Base-by-base conservation (phyloP, 2,888 invertebrate species). In the Pyrrhosoma nymphula region DNA sequence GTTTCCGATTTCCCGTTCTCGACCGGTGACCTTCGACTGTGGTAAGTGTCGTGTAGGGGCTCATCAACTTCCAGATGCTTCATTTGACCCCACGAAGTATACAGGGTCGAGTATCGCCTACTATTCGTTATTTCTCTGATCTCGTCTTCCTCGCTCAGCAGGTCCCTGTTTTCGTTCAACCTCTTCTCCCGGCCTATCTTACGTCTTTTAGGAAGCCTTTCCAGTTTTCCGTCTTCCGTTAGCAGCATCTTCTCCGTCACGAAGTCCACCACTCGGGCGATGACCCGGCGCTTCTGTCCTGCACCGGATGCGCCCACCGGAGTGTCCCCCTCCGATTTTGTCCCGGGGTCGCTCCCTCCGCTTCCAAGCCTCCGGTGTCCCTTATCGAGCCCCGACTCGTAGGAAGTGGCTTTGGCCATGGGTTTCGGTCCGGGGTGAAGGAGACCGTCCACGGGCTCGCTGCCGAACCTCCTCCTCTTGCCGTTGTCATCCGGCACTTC, bases 231-330 rank as follows among this genome's bases (percentile, higher is more conserved):
- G 96, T 97, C 97, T 96, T 97, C 97, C 96, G 97, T 97, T 23
- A 97, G 96, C 75, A 97, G 96, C 97, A 97, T 97, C 96, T 97
- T 97, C 96, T 97, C 97, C 23, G 97, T 97, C 0, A 97, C 97
- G 96, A 97, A 97, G 96, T 97, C 97, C 3, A 97, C 97, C 95
- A 97, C 97, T 95, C 97, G 97, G 90, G 97, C 96, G 20, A 97
- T 97, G 26, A 97, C 97, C 96, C 97, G 97, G 3, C 95, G 63
- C 39, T 60, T 95, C 96, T 97, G 96, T 95, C 96, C 96, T 55
- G 93, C 95, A 95, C 96, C 96, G 12, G 30, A 82, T 75, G 95
- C 96, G 35, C 95, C 75, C 20, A 26, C 89, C n/a, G 89, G 89
- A 26, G 23, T 30, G 10, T 95, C 95, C 95, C 96, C 96, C 18